Evolutionary conservation across 2,888 invertebrate species (phyloP), one percentile per base, ranked within the genome.

Genomic region (Philhelius pedissequus): DNA sequence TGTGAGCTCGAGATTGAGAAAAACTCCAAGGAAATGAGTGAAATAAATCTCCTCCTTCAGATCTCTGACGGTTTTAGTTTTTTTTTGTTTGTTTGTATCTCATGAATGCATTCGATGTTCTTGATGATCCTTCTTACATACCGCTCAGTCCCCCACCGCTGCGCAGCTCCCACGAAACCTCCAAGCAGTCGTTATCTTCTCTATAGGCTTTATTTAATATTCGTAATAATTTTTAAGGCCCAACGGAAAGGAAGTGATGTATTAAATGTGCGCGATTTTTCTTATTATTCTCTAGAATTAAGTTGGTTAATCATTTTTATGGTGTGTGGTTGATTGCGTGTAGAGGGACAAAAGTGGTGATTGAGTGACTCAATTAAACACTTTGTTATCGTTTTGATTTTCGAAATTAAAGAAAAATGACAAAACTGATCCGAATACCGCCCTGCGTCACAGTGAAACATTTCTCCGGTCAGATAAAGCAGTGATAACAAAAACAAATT

Each of bases 21-120:
- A 69, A 69, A 83, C 69, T 40, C 73, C 77, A 79, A 76, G 86
- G 86, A 86, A 86, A 86, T 86, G 86, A 86, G 79, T 62, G 86
- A 82, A 86, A 86, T 86, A 86, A 86, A 86, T 86, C 86, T 86
- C 73, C 40, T 86, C 79, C 79, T 48, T 56, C 71, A 62, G 77
- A 76, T 58, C 64, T 82, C 82, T 86, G 79, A 79, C 43, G 70
- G 74, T 70, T 70, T 20, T 32, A 7, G n/a, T 20, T 20, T 20
- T 13, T n/a, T 13, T 50, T 50, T 25, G 3, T 11, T 20, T 54
- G 2, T 54, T 74, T 62, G 68, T 30, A 64, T 69, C 56, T 45
- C 30, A 68, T 50, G 50, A 70, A 71, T 73, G 69, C 35, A 43
- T 54, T 50, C 32, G 20, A 13, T n/a, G 32, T 9, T 56, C 20